These are phyloP conservation scores for Artibeus jamaicensis DNA, from an alignment of 2,797 vertebrate genomes.

Conservation along the genomic window DNA sequence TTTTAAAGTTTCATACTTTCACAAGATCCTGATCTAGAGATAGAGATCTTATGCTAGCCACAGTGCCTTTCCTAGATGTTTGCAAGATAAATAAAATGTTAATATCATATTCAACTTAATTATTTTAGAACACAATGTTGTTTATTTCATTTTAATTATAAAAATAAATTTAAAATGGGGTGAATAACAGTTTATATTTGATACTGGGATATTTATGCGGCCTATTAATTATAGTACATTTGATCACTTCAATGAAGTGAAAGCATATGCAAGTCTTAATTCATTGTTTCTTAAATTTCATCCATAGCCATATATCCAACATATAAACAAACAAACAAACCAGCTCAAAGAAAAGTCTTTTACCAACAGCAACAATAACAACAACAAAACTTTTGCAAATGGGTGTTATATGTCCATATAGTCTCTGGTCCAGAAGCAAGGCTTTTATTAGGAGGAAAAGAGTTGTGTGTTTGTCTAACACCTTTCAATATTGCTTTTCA, in stretches of 20 bases:
- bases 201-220: not conserved
- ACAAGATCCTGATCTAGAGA: not conserved
- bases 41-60: not conserved
- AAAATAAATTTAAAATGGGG: not conserved
- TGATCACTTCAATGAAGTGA: not conserved
- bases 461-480: not conserved
- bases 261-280: not conserved
- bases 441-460: not conserved
- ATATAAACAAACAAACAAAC: not conserved
- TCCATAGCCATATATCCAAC: not conserved
- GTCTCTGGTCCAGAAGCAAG: not conserved
- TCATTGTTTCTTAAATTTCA: not conserved
- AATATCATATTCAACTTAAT: not conserved
- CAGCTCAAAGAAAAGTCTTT: not conserved
- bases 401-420: not conserved
- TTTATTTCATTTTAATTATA: not conserved
- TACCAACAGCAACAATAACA: not conserved
- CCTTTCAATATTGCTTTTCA: rapidly evolving
- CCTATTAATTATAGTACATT: not conserved
- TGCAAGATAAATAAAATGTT: not conserved
- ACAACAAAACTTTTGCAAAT: not conserved
- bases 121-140: not conserved
- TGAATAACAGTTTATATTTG: not conserved
- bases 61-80: not conserved
- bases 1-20: not conserved